phyloP scores from a whole-genome alignment of 2,797 vertebrate species.

The Mastacembelus armatus region DNA sequence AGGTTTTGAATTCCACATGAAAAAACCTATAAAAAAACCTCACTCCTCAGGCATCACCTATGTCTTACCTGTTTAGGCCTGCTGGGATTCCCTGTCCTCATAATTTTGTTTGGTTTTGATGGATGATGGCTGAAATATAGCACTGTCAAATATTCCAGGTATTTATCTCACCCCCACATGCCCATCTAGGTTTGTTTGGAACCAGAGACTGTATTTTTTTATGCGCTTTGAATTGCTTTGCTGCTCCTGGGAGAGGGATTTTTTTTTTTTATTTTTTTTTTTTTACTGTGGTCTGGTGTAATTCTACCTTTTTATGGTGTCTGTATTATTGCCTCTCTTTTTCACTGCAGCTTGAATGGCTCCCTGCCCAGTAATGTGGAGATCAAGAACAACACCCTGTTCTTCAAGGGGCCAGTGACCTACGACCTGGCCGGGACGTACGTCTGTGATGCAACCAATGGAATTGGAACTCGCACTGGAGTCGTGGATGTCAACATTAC shows the following conservation, averaged over 20 bases:
- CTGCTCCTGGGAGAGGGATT: constrained; percentile 22
- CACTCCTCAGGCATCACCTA: constrained; percentile 53
- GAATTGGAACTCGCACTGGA: constrained; percentile 93
- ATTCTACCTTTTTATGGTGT: constrained; percentile 56
- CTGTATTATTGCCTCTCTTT: constrained; percentile 43
- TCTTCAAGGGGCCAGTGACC: constrained; percentile 93
- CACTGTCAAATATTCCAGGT: constrained; percentile 70
- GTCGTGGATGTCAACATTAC: constrained; percentile 97
- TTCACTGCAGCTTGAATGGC: constrained; percentile 88
- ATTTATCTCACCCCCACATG: constrained; percentile 62
- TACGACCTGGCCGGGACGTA: constrained; percentile 92
- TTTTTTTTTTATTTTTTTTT: background rate
- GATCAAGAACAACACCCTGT: constrained; percentile 94
- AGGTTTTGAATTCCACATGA: constrained; percentile 55
- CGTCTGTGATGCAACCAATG: constrained; percentile 93
- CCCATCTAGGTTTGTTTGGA: constrained; percentile 55
- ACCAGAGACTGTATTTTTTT: constrained; percentile 60
- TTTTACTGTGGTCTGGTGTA: constrained; percentile 28
- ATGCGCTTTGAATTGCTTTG: constrained; percentile 55
- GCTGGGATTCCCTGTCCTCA: constrained; percentile 69
- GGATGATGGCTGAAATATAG: constrained; percentile 70
- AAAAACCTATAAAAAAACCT: constrained; percentile 23
- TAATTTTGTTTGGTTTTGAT: constrained; percentile 74
- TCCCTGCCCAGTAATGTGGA: constrained; percentile 92
- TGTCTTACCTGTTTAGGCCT: constrained; percentile 72